Conservation (phyloP, 2,797 vertebrate genomes). For the Denticeps clupeoides region DNA sequence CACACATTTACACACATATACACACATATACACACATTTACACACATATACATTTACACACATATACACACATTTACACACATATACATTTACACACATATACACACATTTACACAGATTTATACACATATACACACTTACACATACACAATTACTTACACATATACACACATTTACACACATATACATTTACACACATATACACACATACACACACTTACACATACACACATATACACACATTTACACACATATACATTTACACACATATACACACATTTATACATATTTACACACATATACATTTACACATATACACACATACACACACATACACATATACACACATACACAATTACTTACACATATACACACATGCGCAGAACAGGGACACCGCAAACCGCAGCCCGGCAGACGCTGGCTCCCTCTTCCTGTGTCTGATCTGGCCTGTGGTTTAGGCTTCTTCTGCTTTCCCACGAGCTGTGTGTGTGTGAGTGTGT, state of each 20-base stretch:
- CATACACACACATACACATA: neutral
- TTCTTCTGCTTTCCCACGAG: slow-evolving; percentile 36
- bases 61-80: neutral
- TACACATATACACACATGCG: neutral
- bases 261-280: no score
- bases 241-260: neutral
- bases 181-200: neutral
- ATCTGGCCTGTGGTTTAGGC: slow-evolving; percentile 32
- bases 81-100: neutral
- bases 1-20: slow-evolving; percentile 1
- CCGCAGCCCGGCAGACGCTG: slow-evolving; percentile 4
- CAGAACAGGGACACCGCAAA: neutral
- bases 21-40: neutral
- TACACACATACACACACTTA: neutral
- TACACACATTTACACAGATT: neutral
- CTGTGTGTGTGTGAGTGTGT: slow-evolving; percentile 12
- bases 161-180: neutral
- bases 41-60: slow-evolving; percentile 9
- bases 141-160: neutral
- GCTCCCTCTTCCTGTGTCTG: slow-evolving; percentile 7
- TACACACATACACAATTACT: neutral
- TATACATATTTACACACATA: no score
- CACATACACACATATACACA: neutral
- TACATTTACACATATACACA: neutral
- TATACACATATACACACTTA: neutral